Conservation (phyloP, 2,113 vertebrate genomes). For the Lepidothrix coronata region DNA sequence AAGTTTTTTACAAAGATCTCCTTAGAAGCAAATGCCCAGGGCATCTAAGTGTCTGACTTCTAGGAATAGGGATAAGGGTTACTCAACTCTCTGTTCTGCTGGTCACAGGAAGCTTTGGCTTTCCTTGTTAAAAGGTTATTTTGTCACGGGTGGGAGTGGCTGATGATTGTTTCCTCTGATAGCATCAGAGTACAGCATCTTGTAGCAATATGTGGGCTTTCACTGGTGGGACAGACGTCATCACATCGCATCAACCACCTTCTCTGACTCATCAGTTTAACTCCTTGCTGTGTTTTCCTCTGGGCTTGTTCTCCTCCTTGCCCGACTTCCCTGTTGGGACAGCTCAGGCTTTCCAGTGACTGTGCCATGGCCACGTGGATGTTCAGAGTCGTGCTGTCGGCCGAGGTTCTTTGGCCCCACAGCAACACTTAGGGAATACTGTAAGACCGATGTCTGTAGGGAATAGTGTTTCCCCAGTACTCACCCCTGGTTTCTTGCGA, state of each 20-base stretch:
- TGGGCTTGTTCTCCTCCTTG: not conserved
- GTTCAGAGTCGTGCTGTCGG: not conserved
- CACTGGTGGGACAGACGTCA: not conserved
- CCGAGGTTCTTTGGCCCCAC: not conserved
- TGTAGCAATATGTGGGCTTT: not conserved
- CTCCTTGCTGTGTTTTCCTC: not conserved
- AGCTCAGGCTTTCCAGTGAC: not conserved
- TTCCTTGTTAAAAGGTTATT: not conserved
- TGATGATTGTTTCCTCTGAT: not conserved
- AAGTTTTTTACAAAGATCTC: not conserved
- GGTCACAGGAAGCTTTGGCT: not conserved
- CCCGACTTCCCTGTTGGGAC: not conserved
- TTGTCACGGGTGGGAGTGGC: not conserved
- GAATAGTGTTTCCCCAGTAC: not conserved
- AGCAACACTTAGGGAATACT: not conserved
- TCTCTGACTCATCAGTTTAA: not conserved
- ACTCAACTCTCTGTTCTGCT: not conserved
- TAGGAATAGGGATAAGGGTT: not conserved
- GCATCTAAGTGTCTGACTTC: not conserved
- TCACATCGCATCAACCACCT: not conserved
- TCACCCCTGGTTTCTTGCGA: rapidly evolving
- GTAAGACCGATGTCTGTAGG: too few relatives aligned
- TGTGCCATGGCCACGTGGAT: rapidly evolving
- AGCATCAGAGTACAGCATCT: not conserved
- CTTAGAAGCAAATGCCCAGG: not conserved